Evolutionary conservation across 2,888 invertebrate genomes (phyloP).

Genomic region (Leptinotarsa juncta): DNA sequence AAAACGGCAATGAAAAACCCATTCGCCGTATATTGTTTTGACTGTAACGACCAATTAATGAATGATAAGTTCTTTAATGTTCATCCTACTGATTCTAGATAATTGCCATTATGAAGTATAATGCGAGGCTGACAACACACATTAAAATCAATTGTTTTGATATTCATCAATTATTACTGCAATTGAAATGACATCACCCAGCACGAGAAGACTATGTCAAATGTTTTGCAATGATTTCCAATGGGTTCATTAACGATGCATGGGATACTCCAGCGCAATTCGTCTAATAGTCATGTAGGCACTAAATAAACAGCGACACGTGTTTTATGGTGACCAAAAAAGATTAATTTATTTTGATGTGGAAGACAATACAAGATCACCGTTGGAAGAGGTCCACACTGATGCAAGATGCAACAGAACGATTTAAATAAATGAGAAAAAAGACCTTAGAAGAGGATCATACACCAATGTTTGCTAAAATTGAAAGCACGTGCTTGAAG

Average conservation of each 20-base stretch:
- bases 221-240: conserved; percentile 34
- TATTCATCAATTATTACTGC: conserved; percentile 38
- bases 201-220: conserved; percentile 26
- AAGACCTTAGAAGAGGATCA: no score
- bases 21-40: conserved; percentile 7
- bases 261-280: conserved; percentile 26
- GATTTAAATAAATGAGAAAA: no score
- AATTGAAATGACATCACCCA: conserved; percentile 38
- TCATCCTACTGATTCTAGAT: conserved; percentile 5
- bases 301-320: no score
- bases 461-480: no score
- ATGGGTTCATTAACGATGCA: conserved; percentile 23
- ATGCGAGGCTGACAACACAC: conserved; percentile 31
- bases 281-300: background rate
- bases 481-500: no score
- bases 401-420: no score
- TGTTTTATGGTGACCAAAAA: no score
- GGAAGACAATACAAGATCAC: no score
- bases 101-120: conserved; percentile 31
- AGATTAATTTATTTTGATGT: no score
- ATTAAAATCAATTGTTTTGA: conserved; percentile 40
- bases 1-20: conserved; percentile 15
- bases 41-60: conserved; percentile 17
- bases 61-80: conserved; percentile 17
- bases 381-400: no score